Base-by-base conservation (phyloP, 2,888 invertebrate species). In the Drosophila atroscutellata region DNA sequence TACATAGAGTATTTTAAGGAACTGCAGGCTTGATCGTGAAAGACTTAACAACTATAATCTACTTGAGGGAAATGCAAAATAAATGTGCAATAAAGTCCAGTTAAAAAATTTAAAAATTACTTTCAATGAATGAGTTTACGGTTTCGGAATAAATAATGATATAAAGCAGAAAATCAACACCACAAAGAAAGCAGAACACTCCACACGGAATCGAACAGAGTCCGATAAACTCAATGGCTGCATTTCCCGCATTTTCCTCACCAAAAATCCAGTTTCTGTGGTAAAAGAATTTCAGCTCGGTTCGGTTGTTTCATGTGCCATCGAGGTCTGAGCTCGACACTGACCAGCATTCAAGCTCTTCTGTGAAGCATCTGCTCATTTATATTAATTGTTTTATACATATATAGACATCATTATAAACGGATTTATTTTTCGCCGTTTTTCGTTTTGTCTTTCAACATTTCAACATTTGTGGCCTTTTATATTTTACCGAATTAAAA, bases 401-500 rank as follows among this genome's bases (percentile, higher is more conserved):
- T 45, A 36, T 26, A 26, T 32, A 42, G 28, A 28, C 42, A 32
- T 55, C 15, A 56, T 51, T 55, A 56, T 59, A 61, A 75, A 57
- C 72, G 39, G 54, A 60, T 72, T 76, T 57, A 57, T 73, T 59
- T n/a, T 36, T 26, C 42, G 18, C 49, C 18, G 51, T 11, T 39
- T 45, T 50, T 64, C 56, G 39, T 2, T 42, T 42, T 52, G 55
- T 55, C 49, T 30, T 52, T 66, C 56, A 52, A 55, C 30, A 34
- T 47, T 61, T 26, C 26, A 26, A 26, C 26, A 34, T 54, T 36
- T 51, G 54, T 49, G 3, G 28, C 39, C 47, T 50, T 39, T 78
- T 61, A 39, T 65, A 58, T 77, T 75, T 80, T 55, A 39, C 71
- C 56, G 81, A 61, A 70, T 86, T 72, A 56, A 63, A 57, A 85